Conservation (phyloP, 2,888 invertebrate genomes). For the Drosophila peninsularis region DNA sequence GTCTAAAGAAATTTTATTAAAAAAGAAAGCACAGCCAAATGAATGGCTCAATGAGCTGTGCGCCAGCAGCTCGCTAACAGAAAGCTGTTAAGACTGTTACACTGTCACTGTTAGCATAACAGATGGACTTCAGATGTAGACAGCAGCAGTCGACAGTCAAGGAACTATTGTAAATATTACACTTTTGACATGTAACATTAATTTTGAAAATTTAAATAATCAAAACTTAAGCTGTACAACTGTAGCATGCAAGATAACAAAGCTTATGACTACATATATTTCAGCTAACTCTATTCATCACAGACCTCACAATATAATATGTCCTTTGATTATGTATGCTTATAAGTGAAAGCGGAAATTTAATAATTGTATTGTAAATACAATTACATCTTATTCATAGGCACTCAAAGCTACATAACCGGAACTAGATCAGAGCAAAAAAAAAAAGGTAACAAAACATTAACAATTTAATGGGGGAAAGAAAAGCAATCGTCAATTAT, state of each 20-base stretch:
- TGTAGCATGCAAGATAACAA: neutral
- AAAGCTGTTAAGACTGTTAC: slow-evolving; percentile 28
- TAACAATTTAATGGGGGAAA: slow-evolving; percentile 29
- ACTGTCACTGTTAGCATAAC: slow-evolving; percentile 27
- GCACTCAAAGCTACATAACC: slow-evolving; percentile 43
- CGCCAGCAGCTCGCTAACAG: slow-evolving; percentile 32
- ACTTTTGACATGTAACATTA: neutral
- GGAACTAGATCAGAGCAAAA: slow-evolving; percentile 62
- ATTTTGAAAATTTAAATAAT: neutral
- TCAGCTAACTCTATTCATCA: neutral
- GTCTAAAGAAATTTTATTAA: slow-evolving; percentile 82
- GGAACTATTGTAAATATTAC: neutral
- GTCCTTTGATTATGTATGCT: slow-evolving; percentile 2
- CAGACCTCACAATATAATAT: neutral
- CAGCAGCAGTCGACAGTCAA: slow-evolving; percentile 1
- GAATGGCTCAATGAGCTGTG: slow-evolving; percentile 36
- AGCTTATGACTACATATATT: neutral
- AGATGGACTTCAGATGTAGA: slow-evolving; percentile 8
- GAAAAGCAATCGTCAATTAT: slow-evolving; percentile 38
- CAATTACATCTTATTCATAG: slow-evolving; percentile 46
- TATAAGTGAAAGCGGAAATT: slow-evolving; percentile 62
- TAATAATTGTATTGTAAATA: slow-evolving; percentile 12
- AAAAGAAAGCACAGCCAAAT: slow-evolving; percentile 78
- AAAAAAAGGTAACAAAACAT: slow-evolving; percentile 17
- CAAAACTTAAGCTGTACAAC: neutral